phyloP scores from a whole-genome alignment of 2,888 invertebrate genomes.

The Brachyptera putata region DNA sequence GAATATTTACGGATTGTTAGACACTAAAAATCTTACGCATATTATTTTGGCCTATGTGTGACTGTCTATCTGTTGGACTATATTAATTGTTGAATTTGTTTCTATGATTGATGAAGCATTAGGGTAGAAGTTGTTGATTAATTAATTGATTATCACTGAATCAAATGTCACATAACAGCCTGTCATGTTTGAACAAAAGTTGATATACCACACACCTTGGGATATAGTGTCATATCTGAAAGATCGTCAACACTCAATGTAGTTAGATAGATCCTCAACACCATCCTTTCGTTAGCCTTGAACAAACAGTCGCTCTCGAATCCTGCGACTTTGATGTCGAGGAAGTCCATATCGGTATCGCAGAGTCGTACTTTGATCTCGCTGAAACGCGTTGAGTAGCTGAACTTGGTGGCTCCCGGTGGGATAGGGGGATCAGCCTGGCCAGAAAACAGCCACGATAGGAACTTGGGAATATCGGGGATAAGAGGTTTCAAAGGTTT shows the following conservation, averaged over 20 bases:
- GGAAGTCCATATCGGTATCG: slow-evolving; percentile 64
- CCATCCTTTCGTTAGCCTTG: slow-evolving; percentile 71
- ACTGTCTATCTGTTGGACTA: no score
- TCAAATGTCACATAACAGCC: no score
- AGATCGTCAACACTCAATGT: slow-evolving; percentile 67
- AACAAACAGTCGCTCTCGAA: slow-evolving; percentile 73
- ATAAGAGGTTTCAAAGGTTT: slow-evolving; percentile 23
- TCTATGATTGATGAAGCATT: no score
- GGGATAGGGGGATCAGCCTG: slow-evolving; percentile 64
- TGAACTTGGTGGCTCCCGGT: slow-evolving; percentile 69
- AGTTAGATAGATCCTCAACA: slow-evolving; percentile 64
- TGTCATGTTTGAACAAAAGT: no score
- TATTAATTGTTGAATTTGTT: no score
- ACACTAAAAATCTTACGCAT: no score
- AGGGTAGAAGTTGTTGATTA: no score
- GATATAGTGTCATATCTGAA: slow-evolving; percentile 68
- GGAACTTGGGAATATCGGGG: background rate
- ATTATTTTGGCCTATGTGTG: no score
- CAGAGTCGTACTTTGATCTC: slow-evolving; percentile 57
- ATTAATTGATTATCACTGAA: no score
- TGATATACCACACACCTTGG: slow-evolving; percentile 62
- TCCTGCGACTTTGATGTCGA: slow-evolving; percentile 60
- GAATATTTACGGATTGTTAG: no score
- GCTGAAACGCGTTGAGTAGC: slow-evolving; percentile 62
- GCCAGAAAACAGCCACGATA: slow-evolving; percentile 25